Evolutionary conservation across 1,140 invertebrate species (phyloP).

Genomic region (Nymphalis io): DNA sequence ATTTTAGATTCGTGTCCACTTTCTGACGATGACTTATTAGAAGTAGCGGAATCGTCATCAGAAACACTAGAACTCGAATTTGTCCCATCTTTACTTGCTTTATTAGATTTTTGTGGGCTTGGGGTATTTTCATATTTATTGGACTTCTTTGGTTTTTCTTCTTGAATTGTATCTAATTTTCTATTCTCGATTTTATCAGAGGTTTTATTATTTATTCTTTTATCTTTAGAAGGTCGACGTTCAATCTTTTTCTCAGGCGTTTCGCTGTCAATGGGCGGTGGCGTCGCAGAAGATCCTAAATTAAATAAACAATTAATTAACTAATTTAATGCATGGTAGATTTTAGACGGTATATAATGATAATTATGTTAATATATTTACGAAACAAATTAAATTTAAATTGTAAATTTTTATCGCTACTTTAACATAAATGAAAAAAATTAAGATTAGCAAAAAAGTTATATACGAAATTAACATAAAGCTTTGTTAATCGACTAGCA

Average conservation of each 20-base stretch:
- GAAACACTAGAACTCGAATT: constrained; percentile 56
- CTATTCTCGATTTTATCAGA: constrained; percentile 57
- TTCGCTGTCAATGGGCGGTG: constrained; percentile 62
- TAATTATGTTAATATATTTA: too few relatives aligned
- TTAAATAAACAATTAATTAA: constrained; percentile 27
- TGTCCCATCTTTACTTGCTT: constrained; percentile 49
- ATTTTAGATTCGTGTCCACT: constrained; percentile 53
- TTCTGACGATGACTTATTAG: constrained; percentile 59
- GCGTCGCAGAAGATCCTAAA: constrained; percentile 67
- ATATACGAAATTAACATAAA: too few relatives aligned
- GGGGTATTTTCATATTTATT: constrained; percentile 62
- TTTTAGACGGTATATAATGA: too few relatives aligned
- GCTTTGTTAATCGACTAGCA: too few relatives aligned
- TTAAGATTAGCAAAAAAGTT: too few relatives aligned
- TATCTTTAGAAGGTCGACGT: constrained; percentile 57
- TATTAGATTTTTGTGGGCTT: constrained; percentile 62
- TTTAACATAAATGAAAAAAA: too few relatives aligned
- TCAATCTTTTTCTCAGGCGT: constrained; percentile 66
- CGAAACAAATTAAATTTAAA: too few relatives aligned
- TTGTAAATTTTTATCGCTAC: too few relatives aligned
- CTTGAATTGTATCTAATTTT: constrained; percentile 55
- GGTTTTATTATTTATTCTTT: constrained; percentile 57
- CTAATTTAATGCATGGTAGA: too few relatives aligned
- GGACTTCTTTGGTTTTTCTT: constrained; percentile 60
- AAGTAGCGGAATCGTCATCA: constrained; percentile 56